These are phyloP conservation scores for Myrmophylax atrothorax DNA, from an alignment of 2,113 vertebrate genomes.

Conservation along the genomic window DNA sequence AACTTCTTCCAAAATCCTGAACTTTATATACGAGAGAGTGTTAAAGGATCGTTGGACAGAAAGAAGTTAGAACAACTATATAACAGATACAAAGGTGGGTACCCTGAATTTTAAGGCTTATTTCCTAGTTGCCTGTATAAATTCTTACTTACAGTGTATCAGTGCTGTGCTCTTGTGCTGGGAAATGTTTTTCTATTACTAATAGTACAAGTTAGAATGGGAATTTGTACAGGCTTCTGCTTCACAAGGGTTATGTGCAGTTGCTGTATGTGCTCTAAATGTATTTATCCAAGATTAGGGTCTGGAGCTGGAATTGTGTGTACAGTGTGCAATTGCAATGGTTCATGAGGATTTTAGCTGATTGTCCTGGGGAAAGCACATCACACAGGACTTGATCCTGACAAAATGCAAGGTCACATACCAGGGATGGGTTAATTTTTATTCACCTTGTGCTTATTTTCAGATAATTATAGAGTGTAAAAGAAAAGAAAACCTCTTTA, in stretches of 20 bases:
- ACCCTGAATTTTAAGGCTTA: not conserved
- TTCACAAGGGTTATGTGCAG: not conserved
- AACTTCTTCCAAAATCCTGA: conserved; percentile 99
- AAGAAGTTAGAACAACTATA: conserved; percentile 96
- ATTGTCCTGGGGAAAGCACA: not conserved
- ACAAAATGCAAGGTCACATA: not conserved
- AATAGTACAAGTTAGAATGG: not conserved
- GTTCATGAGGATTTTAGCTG: not conserved
- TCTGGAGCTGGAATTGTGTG: not conserved
- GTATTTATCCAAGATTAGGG: not conserved
- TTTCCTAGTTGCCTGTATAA: not conserved
- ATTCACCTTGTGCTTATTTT: not conserved
- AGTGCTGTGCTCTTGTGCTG: not conserved
- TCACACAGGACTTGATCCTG: not conserved
- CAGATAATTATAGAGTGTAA: not conserved
- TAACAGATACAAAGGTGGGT: conserved; percentile 95
- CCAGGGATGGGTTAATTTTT: not conserved
- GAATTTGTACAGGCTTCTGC: not conserved
- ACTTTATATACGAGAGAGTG: conserved; percentile 90
- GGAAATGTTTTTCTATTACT: not conserved
- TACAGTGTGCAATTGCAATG: not conserved
- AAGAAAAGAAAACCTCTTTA: not conserved
- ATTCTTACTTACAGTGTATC: not conserved
- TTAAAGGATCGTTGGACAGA: conserved; percentile 92
- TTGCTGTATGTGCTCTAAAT: not conserved